Conservation (phyloP, 2,888 invertebrate genomes). For the Oscheius sp. region DNA sequence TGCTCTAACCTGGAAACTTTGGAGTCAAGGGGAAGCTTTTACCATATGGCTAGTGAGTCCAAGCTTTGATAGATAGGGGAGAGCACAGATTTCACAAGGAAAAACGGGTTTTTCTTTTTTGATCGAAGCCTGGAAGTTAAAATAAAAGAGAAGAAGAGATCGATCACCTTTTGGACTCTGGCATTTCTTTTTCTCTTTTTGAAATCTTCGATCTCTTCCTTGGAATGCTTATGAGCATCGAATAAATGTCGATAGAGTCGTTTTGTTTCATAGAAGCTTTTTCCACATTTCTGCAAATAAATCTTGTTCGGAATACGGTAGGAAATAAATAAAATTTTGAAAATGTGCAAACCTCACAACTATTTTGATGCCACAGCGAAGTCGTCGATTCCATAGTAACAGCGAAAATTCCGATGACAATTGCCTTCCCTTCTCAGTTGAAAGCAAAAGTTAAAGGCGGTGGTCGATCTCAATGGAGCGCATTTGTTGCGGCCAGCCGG, state of each 20-base stretch:
- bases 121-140: neutral
- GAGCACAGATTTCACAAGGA: conserved; percentile 12
- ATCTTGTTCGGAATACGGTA: neutral
- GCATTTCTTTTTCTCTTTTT: conserved; percentile 33
- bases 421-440: neutral
- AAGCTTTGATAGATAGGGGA: conserved; percentile 24
- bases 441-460: conserved; percentile 5
- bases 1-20: neutral
- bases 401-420: neutral
- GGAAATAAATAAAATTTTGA: neutral
- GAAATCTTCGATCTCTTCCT: conserved; percentile 36
- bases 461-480: neutral
- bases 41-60: conserved; percentile 19
- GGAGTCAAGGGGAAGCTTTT: neutral
- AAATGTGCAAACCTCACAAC: too few species aligned
- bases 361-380: neutral
- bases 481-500: neutral
- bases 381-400: neutral
- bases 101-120: neutral
- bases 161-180: conserved; percentile 3
- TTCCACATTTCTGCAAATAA: conserved; percentile 14
- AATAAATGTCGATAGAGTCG: conserved; percentile 44
- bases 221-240: conserved; percentile 40
- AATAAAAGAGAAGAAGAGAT: too few species aligned
- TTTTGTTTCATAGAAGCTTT: neutral